Evolutionary conservation across 2,888 invertebrate genomes (phyloP).

Genomic region (Agrilus cyanescens): DNA sequence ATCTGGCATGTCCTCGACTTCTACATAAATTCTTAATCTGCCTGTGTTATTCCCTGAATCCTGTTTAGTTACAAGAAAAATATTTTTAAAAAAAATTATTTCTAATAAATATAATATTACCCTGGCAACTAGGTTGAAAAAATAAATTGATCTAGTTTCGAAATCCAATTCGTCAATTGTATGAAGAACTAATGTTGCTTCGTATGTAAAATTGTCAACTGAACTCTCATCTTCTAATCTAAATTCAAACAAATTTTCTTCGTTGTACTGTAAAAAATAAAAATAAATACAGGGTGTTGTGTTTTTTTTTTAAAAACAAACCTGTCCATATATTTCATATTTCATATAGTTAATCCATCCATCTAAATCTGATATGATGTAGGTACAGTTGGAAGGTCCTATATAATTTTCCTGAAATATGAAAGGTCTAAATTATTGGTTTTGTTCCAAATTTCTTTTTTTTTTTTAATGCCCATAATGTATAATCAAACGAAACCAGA

Average conservation of each 20-base stretch:
- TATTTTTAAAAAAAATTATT: background rate
- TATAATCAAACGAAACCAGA: background rate
- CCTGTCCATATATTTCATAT: background rate
- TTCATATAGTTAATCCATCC: slow-evolving; percentile 2
- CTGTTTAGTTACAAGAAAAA: slow-evolving; percentile 32
- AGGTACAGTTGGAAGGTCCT: slow-evolving; percentile 1
- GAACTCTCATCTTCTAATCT: slow-evolving; percentile 10
- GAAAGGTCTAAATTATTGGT: background rate
- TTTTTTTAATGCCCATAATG: background rate
- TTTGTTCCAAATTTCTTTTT: background rate
- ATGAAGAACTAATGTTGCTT: slow-evolving; percentile 20
- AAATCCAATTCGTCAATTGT: slow-evolving; percentile 23
- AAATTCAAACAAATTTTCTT: slow-evolving; percentile 16
- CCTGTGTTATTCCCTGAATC: slow-evolving; percentile 36
- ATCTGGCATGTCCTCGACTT: slow-evolving; percentile 47
- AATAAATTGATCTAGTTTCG: slow-evolving; percentile 41
- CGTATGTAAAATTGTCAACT: slow-evolving; percentile 10
- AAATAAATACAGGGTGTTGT: background rate
- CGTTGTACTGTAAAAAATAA: slow-evolving; percentile 12
- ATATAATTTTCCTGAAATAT: slow-evolving; percentile 6
- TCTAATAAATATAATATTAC: slow-evolving; percentile 26
- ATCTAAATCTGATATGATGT: slow-evolving; percentile 3
- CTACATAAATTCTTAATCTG: slow-evolving; percentile 39
- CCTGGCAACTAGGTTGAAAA: slow-evolving; percentile 41
- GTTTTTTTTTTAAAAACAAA: background rate